These are phyloP conservation scores for Struthidea cinerea DNA, from an alignment of 2,113 vertebrate genomes.

Conservation along the genomic window DNA sequence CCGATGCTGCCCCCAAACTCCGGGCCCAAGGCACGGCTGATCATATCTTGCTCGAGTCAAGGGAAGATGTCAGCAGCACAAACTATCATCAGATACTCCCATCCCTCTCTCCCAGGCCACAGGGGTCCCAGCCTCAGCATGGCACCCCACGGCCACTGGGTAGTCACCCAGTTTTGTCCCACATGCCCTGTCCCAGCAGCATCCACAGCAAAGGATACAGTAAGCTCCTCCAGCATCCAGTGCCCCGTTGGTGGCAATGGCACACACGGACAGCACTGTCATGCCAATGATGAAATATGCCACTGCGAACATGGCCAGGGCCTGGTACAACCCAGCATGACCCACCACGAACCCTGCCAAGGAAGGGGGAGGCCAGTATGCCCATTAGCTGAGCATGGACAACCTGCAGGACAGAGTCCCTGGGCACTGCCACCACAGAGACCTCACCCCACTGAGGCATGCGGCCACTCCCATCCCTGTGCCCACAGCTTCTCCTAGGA, in stretches of 20 bases:
- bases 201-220: slow-evolving; percentile 79
- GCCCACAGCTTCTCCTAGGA: neutral
- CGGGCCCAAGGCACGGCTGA: slow-evolving; percentile 87
- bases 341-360: slow-evolving; percentile 84
- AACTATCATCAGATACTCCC: neutral
- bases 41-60: slow-evolving; percentile 82
- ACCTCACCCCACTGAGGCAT: neutral
- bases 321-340: slow-evolving; percentile 85
- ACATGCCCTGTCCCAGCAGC: neutral
- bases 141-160: neutral
- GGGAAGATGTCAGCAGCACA: slow-evolving; percentile 12
- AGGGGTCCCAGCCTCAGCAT: neutral
- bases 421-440: neutral
- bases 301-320: slow-evolving; percentile 82
- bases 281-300: slow-evolving; percentile 91
- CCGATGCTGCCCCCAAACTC: slow-evolving; percentile 91
- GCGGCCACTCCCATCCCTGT: fast-evolving
- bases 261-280: slow-evolving; percentile 89
- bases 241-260: slow-evolving; percentile 90
- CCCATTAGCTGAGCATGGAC: neutral
- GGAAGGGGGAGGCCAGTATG: neutral
- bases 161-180: neutral
- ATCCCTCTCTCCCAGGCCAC: neutral
- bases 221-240: slow-evolving; percentile 90
- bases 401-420: neutral